A percentile compares a stretch with the other conserved stretches of the same genome.
These are phyloP conservation scores for Glyphotaelius pellucidus DNA, from an alignment of 2,888 invertebrate species.

Conservation along the genomic window DNA sequence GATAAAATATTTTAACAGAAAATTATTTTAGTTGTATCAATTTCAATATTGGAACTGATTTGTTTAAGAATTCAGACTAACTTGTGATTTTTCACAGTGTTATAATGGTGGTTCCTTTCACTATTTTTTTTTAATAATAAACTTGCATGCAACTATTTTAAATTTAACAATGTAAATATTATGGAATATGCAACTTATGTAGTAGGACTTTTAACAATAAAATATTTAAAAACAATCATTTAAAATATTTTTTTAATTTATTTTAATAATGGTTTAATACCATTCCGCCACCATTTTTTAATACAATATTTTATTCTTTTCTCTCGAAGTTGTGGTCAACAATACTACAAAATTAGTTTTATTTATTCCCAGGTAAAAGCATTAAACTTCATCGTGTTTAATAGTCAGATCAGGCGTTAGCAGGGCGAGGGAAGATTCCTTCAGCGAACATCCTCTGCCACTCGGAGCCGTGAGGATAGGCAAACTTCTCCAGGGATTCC, in stretches of 20 bases:
- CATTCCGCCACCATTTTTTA: background rate
- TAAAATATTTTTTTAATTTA: background rate
- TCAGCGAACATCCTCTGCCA: slow-evolving; percentile 84
- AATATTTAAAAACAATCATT: background rate
- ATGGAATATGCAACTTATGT: background rate
- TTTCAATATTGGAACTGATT: too few relatives aligned
- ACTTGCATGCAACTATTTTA: background rate
- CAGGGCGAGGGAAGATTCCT: slow-evolving; percentile 77
- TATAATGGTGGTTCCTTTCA: background rate
- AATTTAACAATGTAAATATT: background rate
- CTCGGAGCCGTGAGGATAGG: slow-evolving; percentile 87
- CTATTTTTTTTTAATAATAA: background rate
- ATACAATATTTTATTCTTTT: background rate
- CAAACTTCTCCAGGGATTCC: slow-evolving; percentile 82
- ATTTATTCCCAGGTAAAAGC: background rate
- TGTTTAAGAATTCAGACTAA: too few relatives aligned
- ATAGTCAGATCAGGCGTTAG: slow-evolving; percentile 35
- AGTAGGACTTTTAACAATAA: background rate
- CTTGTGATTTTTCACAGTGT: too few relatives aligned
- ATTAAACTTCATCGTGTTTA: background rate
- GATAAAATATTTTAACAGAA: too few relatives aligned
- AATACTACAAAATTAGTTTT: background rate
- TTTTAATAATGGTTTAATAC: too few relatives aligned
- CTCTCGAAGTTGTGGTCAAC: background rate
- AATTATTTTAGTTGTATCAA: too few relatives aligned